A percentile compares a stretch with the other conserved stretches of the same genome.
Evolutionary conservation across 2,113 vertebrate species (phyloP).

Genomic region (Cariama cristata): DNA sequence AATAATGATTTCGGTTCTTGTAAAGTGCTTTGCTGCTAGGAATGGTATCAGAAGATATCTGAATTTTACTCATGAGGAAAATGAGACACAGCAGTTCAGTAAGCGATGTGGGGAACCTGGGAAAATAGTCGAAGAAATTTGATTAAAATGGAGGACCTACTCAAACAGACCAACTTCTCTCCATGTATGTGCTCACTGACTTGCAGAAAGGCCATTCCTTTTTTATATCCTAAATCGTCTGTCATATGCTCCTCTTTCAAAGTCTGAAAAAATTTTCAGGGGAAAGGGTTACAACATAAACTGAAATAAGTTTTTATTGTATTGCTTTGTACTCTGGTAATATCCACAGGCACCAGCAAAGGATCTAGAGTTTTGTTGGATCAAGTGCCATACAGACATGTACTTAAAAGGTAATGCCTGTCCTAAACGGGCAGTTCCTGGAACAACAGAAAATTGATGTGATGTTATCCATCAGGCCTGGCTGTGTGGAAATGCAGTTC

Average conservation of each 20-base stretch:
- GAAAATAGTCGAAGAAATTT: background rate
- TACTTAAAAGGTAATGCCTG: background rate
- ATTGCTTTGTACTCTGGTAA: background rate
- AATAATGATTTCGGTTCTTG: background rate
- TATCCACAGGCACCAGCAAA: background rate
- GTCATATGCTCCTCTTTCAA: background rate
- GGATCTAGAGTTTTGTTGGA: background rate
- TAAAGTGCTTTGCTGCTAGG: background rate
- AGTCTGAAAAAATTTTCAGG: background rate
- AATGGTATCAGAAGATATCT: background rate
- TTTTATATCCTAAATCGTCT: background rate
- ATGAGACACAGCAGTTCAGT: background rate
- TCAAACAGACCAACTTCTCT: background rate
- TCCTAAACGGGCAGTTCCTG: background rate
- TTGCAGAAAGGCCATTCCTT: background rate
- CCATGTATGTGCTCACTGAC: background rate
- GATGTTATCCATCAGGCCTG: background rate
- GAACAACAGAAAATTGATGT: background rate
- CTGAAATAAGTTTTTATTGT: background rate
- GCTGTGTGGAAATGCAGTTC: background rate
- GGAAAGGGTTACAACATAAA: background rate
- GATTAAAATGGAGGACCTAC: background rate
- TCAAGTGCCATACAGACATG: background rate
- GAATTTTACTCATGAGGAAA: background rate
- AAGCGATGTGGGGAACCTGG: background rate